These are phyloP conservation scores for Tupaia chinensis DNA, from an alignment of 2,113 vertebrate species.

Conservation along the genomic window DNA sequence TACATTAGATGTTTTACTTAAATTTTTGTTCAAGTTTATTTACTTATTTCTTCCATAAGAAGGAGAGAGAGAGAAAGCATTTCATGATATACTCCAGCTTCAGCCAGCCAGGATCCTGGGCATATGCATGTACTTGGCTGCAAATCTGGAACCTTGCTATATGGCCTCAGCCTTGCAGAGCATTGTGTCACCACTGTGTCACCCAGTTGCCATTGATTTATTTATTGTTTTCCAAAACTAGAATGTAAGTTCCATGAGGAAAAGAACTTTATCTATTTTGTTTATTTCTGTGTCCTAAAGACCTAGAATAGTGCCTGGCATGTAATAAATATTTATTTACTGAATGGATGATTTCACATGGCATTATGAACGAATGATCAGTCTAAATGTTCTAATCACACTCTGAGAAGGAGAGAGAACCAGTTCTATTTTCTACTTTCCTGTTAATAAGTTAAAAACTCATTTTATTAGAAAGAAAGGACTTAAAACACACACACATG, in stretches of 20 bases:
- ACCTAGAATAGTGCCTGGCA: not conserved
- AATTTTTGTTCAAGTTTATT: too few species aligned
- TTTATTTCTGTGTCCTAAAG: not conserved
- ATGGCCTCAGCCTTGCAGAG: too few species aligned
- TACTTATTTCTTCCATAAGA: too few species aligned
- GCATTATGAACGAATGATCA: not conserved
- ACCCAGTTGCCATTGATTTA: not conserved
- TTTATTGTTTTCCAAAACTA: slow-evolving; percentile 6
- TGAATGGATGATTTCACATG: slow-evolving; percentile 10
- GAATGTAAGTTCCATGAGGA: slow-evolving; percentile 7
- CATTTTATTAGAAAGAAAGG: slow-evolving; percentile 14
- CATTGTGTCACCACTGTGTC: too few species aligned
- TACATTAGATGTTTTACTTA: slow-evolving; percentile 19
- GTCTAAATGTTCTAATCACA: slow-evolving; percentile 3
- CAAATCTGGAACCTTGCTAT: too few species aligned
- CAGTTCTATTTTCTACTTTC: slow-evolving; percentile 39
- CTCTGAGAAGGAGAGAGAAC: not conserved
- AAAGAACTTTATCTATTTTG: not conserved
- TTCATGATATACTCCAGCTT: too few species aligned
- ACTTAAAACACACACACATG: not conserved
- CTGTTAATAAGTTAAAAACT: not conserved
- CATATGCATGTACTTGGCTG: too few species aligned
- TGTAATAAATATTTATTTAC: slow-evolving; percentile 49
- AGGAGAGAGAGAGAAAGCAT: too few species aligned
- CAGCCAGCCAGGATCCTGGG: too few species aligned